Evolutionary conservation across 2,113 vertebrate species (phyloP).

Genomic region (Micronisus gabar): DNA sequence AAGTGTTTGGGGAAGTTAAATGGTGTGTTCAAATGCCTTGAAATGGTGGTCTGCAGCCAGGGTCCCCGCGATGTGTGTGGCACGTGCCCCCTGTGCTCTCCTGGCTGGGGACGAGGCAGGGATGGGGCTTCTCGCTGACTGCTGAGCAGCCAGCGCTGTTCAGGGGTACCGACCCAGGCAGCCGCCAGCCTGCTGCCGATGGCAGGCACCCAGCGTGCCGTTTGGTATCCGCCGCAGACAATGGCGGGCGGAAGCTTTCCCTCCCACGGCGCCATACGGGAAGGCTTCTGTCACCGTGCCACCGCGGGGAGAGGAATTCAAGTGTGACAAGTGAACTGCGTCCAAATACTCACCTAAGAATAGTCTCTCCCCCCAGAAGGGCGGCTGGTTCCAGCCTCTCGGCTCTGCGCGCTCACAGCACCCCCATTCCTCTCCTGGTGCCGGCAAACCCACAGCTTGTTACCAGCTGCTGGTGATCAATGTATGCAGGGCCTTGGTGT

Average conservation of each 20-base stretch:
- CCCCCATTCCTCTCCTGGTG: not conserved
- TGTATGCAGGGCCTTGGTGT: not conserved
- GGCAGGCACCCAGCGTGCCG: not conserved
- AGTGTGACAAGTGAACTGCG: not conserved
- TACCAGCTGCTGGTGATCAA: not conserved
- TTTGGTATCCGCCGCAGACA: not conserved
- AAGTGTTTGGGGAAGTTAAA: not conserved
- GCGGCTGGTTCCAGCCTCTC: not conserved
- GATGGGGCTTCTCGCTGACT: fast-evolving
- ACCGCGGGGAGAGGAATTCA: not conserved
- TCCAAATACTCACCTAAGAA: not conserved
- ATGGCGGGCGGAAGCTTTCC: not conserved
- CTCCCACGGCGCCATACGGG: not conserved
- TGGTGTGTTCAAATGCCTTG: not conserved
- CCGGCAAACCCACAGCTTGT: not conserved
- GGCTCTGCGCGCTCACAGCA: fast-evolving
- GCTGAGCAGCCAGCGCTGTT: fast-evolving
- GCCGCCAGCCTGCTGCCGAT: fast-evolving
- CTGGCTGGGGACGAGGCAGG: not conserved
- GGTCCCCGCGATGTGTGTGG: fast-evolving
- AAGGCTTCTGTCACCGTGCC: constrained; percentile 13
- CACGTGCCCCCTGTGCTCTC: not conserved
- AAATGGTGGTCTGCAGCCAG: not conserved
- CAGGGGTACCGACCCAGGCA: fast-evolving
- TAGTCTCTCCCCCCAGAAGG: not conserved